Percentiles rank a stretch among this genome's conserved stretches.
Conservation (phyloP, 2,113 vertebrate genomes). For the Leptocoma aspasia region DNA sequence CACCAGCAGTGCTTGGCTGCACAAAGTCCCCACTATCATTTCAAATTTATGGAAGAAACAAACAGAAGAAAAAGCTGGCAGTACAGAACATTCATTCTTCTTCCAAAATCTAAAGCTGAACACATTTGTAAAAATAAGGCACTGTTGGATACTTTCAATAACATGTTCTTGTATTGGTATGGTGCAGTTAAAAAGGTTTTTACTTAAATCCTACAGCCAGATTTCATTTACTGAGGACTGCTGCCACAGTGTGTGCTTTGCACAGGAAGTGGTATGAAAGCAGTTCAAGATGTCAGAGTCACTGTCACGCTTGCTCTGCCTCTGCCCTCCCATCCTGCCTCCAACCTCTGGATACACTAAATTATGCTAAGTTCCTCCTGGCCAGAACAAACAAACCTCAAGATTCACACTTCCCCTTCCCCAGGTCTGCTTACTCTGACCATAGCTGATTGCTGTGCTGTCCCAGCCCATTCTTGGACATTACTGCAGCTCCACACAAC, state of each 20-base stretch:
- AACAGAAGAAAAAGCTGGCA: constrained; percentile 15
- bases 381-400: background rate
- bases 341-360: background rate
- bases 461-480: background rate
- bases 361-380: background rate
- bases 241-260: background rate
- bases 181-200: background rate
- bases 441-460: background rate
- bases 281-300: background rate
- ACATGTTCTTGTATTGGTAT: background rate
- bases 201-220: background rate
- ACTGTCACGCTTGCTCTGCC: background rate
- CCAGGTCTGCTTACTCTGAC: background rate
- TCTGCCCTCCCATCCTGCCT: background rate
- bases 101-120: constrained; percentile 26
- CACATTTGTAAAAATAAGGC: background rate
- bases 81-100: background rate
- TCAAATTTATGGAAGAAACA: constrained; percentile 38
- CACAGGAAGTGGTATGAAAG: background rate
- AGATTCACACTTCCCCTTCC: background rate
- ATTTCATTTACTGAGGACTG: background rate
- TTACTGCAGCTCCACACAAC: background rate
- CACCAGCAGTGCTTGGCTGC: background rate
- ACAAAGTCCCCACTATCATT: background rate
- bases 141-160: background rate